Conservation (phyloP, 2,113 vertebrate genomes). For the Mus musculus region DNA sequence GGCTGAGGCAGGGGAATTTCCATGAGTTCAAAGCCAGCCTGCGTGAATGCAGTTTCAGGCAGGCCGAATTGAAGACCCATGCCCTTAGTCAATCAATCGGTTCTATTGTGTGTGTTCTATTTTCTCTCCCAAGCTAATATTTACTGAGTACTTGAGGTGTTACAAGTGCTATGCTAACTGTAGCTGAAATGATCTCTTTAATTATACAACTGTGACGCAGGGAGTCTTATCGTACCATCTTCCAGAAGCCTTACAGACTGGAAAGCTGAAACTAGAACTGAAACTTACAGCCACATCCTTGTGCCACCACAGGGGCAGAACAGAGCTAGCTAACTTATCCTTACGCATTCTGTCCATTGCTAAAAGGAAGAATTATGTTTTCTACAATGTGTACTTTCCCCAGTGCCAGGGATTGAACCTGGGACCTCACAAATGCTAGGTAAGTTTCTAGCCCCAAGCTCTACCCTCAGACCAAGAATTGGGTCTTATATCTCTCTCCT, state of each 20-base stretch:
- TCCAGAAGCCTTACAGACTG: neutral
- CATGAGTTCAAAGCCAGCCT: neutral
- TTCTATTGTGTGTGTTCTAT: neutral
- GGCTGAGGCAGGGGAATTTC: neutral
- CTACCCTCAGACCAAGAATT: neutral
- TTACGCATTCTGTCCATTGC: neutral
- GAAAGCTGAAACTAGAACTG: conserved; percentile 21
- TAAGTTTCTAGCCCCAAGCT: neutral
- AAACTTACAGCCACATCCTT: neutral
- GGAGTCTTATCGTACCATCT: neutral
- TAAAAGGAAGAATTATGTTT: neutral
- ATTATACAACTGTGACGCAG: neutral
- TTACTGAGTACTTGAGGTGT: neutral
- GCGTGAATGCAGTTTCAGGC: neutral
- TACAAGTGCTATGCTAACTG: neutral
- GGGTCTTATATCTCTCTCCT: neutral
- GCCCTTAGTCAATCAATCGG: too few relatives aligned
- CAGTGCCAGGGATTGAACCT: neutral
- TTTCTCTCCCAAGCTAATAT: neutral
- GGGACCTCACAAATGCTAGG: neutral
- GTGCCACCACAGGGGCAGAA: neutral
- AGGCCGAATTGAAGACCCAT: neutral
- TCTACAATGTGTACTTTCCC: neutral
- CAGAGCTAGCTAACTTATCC: neutral
- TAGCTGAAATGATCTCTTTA: conserved; percentile 20